Base-by-base conservation (phyloP, 2,797 vertebrate genomes). In the Scyliorhinus canicula region DNA sequence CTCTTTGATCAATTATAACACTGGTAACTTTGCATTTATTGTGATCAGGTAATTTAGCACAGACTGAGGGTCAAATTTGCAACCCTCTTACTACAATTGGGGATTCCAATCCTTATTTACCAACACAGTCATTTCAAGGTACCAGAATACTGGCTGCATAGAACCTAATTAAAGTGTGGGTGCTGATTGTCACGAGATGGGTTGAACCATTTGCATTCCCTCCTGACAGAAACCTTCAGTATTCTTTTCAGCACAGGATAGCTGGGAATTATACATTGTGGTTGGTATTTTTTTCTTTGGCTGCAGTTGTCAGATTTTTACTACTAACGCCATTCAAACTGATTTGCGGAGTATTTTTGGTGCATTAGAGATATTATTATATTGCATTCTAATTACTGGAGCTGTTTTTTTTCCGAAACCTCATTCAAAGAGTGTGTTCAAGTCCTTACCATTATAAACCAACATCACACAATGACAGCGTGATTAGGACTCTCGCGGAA, bases 301-400 rank as follows among this genome's bases (percentile, higher is more conserved):
- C 19, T 44, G 44, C 79, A 82, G 44, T 82, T 82, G 44, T 44
- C 79, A 82, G 40, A 9, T 47, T 24, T 82, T 82, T 47, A 9
- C 79, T 82, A 82, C 21, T 47, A 44, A 82, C 6, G 79, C 44
- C 21, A 82, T 47, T 47, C 24, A 21, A 16, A 44, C 47, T 47
- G 79, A 82, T 47, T 44, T 44, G 3, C 40, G 77, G 77, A 82
- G 79, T 82, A 82, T 82, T 74, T 74, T 88, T 65, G 60, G 5
- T 63, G 57, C 55, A 40, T 60, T 90, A 65, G n/a, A 57, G 35
- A 90, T 60, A 26, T 47, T 21, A 82, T 82, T 82, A 82, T n/a
- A 35, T 35, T 55, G 40, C 86, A 90, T 90, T 57, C 16, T 90
- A 90, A 90, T 90, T 90, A 90, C 35, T n/a, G 35, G 86, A 90